Evolutionary conservation across 2,797 vertebrate species (phyloP).

Genomic region (Lutjanus campechanus): DNA sequence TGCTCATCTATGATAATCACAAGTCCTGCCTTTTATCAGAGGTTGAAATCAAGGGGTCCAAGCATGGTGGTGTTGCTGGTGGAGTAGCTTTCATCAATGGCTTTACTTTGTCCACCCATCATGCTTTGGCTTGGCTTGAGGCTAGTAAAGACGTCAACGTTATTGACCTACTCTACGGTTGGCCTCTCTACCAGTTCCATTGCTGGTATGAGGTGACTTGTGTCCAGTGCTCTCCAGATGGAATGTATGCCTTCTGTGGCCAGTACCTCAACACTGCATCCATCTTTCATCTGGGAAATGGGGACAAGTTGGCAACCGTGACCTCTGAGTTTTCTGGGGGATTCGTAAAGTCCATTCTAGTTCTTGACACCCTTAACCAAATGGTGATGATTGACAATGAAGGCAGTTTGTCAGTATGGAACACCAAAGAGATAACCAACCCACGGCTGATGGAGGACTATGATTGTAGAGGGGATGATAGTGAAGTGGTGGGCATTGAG

Average conservation of each 20-base stretch:
- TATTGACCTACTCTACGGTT: slow-evolving; percentile 96
- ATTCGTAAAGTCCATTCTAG: slow-evolving; percentile 97
- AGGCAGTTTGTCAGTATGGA: slow-evolving; percentile 98
- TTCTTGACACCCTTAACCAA: slow-evolving; percentile 94
- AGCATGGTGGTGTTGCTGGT: slow-evolving; percentile 91
- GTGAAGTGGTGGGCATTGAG: slow-evolving; percentile 95
- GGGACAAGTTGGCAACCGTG: slow-evolving; percentile 95
- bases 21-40: slow-evolving; percentile 98
- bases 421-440: slow-evolving; percentile 94
- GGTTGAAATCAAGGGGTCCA: slow-evolving; percentile 98
- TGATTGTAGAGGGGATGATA: slow-evolving; percentile 95
- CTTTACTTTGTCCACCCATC: slow-evolving; percentile 95
- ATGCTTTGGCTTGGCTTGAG: slow-evolving; percentile 97
- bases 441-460: slow-evolving; percentile 97
- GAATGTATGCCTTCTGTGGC: slow-evolving; percentile 96
- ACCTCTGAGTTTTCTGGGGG: slow-evolving; percentile 98
- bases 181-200: slow-evolving; percentile 99
- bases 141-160: slow-evolving; percentile 98
- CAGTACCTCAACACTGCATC: slow-evolving; percentile 97
- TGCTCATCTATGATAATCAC: slow-evolving; percentile 97
- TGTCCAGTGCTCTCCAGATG: slow-evolving; percentile 97
- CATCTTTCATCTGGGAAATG: slow-evolving; percentile 96
- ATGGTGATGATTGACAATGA: slow-evolving; percentile 99
- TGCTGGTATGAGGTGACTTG: slow-evolving; percentile 99
- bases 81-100: slow-evolving; percentile 95